Evolutionary conservation across 2,113 vertebrate genomes (phyloP).

Genomic region (Sus scrofa): DNA sequence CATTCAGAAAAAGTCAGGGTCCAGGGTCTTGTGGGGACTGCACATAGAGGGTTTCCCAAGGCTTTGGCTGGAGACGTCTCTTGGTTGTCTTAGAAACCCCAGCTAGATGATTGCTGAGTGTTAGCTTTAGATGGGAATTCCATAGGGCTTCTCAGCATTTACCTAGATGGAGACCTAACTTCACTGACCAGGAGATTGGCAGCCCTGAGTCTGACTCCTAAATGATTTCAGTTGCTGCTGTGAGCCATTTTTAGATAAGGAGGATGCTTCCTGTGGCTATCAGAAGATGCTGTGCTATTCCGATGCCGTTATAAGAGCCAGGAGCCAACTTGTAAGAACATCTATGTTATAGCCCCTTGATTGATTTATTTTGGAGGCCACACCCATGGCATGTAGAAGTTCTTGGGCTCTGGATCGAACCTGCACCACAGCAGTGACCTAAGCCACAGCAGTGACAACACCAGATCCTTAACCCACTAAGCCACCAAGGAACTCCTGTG

Average conservation of each 20-base stretch:
- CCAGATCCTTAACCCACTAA: too few relatives aligned
- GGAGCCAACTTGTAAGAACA: background rate
- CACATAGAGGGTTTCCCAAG: too few relatives aligned
- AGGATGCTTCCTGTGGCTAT: background rate
- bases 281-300: background rate
- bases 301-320: background rate
- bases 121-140: background rate
- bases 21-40: background rate
- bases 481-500: too few relatives aligned
- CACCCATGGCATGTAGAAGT: too few relatives aligned
- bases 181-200: background rate
- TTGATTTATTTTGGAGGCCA: too few relatives aligned
- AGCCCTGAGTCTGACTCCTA: background rate
- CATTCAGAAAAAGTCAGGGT: background rate
- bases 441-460: too few relatives aligned
- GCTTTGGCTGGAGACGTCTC: too few relatives aligned
- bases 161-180: background rate
- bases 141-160: background rate
- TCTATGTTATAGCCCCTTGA: background rate
- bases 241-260: background rate
- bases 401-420: too few relatives aligned
- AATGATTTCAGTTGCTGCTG: background rate
- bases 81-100: background rate
- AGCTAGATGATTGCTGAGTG: background rate
- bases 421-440: too few relatives aligned